Evolutionary conservation across 1,140 invertebrate species (phyloP).

Genomic region (Cydia splendana): DNA sequence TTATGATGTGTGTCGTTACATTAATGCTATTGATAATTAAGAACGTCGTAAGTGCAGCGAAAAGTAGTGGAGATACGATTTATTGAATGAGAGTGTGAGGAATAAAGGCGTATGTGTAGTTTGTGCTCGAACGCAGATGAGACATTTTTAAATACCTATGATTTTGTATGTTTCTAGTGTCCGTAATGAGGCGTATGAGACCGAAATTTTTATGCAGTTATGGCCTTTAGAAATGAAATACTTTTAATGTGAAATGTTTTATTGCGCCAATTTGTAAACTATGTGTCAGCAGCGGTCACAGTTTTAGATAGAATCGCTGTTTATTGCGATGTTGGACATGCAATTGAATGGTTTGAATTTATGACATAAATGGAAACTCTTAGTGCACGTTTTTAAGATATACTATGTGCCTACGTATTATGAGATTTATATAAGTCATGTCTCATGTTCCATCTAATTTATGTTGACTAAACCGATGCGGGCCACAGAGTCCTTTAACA

Average conservation of each 20-base stretch:
- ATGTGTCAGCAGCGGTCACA: constrained; percentile 18
- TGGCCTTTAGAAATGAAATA: not conserved
- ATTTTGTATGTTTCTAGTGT: not conserved
- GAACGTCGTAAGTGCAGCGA: not conserved
- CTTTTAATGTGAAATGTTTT: not conserved
- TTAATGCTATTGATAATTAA: constrained; percentile 38
- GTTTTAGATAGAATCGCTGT: constrained; percentile 22
- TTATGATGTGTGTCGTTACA: constrained; percentile 49
- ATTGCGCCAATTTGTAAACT: constrained; percentile 26
- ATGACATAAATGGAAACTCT: no score
- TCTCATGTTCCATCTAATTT: no score
- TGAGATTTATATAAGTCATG: no score
- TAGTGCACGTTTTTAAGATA: no score
- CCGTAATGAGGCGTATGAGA: not conserved
- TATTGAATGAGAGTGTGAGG: not conserved
- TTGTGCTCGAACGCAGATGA: not conserved
- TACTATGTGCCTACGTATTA: no score
- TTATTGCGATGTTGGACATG: constrained; percentile 25
- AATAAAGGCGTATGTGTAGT: not conserved
- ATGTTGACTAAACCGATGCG: no score
- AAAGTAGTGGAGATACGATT: not conserved
- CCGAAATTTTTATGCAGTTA: not conserved
- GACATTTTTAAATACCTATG: not conserved
- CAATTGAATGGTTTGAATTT: not conserved
- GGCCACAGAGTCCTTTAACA: no score